Evolutionary conservation across 1,140 invertebrate species (phyloP).

Genomic region (Trachymyrmex septentrionalis): DNA sequence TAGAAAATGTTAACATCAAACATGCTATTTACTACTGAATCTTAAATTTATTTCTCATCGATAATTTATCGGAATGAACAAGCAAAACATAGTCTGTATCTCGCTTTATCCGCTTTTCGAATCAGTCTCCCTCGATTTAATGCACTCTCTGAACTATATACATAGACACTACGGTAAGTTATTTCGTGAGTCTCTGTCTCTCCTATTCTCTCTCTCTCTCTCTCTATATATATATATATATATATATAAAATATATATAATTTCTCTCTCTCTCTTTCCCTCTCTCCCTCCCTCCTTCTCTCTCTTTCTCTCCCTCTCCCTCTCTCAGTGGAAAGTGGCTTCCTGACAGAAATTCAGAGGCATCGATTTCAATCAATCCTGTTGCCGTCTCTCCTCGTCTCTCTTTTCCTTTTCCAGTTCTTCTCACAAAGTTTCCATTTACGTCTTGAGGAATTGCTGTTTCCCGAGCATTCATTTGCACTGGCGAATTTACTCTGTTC

Average conservation of each 20-base stretch:
- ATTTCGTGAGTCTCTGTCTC: constrained; percentile 24
- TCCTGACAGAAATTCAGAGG: constrained; percentile 55
- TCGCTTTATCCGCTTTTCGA: constrained; percentile 48
- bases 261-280: no score
- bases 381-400: constrained; percentile 51
- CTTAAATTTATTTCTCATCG: constrained; percentile 39
- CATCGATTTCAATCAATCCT: constrained; percentile 80
- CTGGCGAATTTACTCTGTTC: constrained; percentile 36
- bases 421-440: constrained; percentile 39
- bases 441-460: constrained; percentile 48
- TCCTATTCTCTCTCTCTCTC: background rate
- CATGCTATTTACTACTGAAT: background rate
- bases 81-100: constrained; percentile 18
- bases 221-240: no score
- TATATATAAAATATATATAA: no score
- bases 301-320: background rate
- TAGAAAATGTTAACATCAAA: background rate
- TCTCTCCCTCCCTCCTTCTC: no score
- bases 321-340: constrained; percentile 56
- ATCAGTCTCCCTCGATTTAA: constrained; percentile 55
- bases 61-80: constrained; percentile 29
- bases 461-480: constrained; percentile 34
- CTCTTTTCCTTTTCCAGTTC: constrained; percentile 45
- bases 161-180: constrained; percentile 36
- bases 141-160: constrained; percentile 24